A percentile compares a stretch with the other conserved stretches of the same genome.
Evolutionary conservation across 2,888 invertebrate genomes (phyloP).

Genomic region (Marronus borbonicus): DNA sequence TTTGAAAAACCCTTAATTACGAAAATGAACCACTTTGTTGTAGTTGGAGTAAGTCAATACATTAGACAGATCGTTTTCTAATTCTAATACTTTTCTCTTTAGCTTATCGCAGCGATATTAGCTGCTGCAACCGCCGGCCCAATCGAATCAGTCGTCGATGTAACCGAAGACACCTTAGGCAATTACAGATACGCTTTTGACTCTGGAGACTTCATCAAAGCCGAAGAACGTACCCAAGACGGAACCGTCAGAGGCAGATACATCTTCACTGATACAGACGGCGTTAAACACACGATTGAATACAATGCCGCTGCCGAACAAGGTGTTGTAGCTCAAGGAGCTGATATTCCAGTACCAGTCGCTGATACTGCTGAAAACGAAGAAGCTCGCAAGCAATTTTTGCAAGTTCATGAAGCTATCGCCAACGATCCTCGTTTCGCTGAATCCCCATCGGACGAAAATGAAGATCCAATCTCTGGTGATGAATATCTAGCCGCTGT

Average conservation of each 20-base stretch:
- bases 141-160: constrained; percentile 52
- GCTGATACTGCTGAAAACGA: constrained; percentile 29
- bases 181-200: constrained; percentile 57
- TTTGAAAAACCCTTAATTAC: no score
- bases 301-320: constrained; percentile 54
- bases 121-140: constrained; percentile 46
- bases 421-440: constrained; percentile 19
- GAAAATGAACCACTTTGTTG: no score
- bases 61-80: neutral
- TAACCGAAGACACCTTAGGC: constrained; percentile 57
- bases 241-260: constrained; percentile 57
- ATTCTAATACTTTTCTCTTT: neutral
- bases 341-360: constrained; percentile 28
- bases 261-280: constrained; percentile 57
- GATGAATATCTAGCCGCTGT: constrained; percentile 21
- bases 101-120: constrained; percentile 41
- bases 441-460: constrained; percentile 33
- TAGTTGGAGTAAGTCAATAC: neutral
- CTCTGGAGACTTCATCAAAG: constrained; percentile 54
- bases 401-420: neutral
- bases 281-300: constrained; percentile 54
- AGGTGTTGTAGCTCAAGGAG: constrained; percentile 52
- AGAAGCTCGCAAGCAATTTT: neutral
- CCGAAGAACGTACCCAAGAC: constrained; percentile 54
- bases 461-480: constrained; percentile 24